Evolutionary conservation across 23 tunicate species (phyloP), one percentile per base, ranked within the genome.

Genomic region (Phallusia fumigata): DNA sequence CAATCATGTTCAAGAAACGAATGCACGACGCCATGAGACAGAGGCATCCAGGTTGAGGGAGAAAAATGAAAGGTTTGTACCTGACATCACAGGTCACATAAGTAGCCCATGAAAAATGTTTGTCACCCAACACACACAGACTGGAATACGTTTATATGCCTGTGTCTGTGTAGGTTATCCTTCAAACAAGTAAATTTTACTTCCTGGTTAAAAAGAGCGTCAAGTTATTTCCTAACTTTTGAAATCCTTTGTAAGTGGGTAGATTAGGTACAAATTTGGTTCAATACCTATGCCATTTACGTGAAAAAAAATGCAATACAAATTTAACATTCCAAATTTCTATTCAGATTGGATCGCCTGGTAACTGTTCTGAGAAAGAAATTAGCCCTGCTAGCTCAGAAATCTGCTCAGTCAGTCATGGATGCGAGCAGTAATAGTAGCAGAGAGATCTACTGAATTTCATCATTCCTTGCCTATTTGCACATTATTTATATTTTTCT

Each of bases 291-390:
- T n/a, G n/a, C n/a, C n/a, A n/a, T n/a, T 40, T 26, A 33, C 3
- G 10, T 3, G 8, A 10, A 33, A 28, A 33, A n/a, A 8, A 28
- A 6, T 3, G 36, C 32, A 36, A 26, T 79, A 6, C 36, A 79
- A 79, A 36, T 40, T 8, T 16, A 8, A 2, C 30, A 65, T 64
- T 64, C 53, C 69, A 21, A 58, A 58, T 6, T 58, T 58, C 16
- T 47, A 24, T 53, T 35, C 78, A 90, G 95, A 76, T 79, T 85
- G 11, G 95, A 91, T 64, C 81, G 96, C n/a, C 83, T 86, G 30
- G 91, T 91, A 11, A 72, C 65, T 75, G 91, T 87, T 11, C 78
- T 91, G 33, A 83, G 96, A 32, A 87, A 81, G 36, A 91, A 87
- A 65, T 65, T 91, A 0, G 58, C 84, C 13, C 33, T 64, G 6